Conservation (phyloP, 2,888 invertebrate genomes). For the Polydrusus cervinus region DNA sequence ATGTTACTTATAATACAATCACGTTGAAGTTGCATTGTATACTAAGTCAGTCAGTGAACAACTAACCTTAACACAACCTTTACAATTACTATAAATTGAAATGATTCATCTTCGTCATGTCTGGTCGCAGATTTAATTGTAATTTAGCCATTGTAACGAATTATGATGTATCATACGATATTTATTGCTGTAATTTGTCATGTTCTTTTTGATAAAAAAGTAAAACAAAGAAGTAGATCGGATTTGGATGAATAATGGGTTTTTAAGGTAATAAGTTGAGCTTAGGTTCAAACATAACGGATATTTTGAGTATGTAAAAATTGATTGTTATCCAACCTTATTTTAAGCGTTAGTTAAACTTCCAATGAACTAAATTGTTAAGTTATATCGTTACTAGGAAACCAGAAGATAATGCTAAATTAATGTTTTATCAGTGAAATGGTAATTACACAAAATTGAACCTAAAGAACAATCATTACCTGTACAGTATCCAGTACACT, state of each 20-base stretch:
- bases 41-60: conserved; percentile 37
- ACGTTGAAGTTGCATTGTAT: conserved; percentile 37
- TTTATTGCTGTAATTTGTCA: conserved; percentile 41
- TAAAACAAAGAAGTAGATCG: not conserved
- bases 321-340: too few relatives aligned
- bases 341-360: too few relatives aligned
- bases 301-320: too few relatives aligned
- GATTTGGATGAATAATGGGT: not conserved
- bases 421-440: too few relatives aligned
- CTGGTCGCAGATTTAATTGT: conserved; percentile 52
- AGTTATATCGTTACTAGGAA: too few relatives aligned
- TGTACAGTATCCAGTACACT: too few relatives aligned
- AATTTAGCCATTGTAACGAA: conserved; percentile 56
- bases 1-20: not conserved
- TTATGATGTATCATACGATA: conserved; percentile 52
- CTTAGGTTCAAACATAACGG: not conserved
- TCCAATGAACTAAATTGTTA: too few relatives aligned
- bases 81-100: conserved; percentile 54
- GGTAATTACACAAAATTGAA: too few relatives aligned
- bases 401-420: too few relatives aligned
- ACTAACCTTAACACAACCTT: conserved; percentile 31
- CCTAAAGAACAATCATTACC: too few relatives aligned
- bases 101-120: conserved; percentile 56
- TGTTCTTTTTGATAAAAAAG: conserved; percentile 9
- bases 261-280: not conserved